Percentiles rank a stretch among this genome's conserved stretches.
Evolutionary conservation across 2,888 invertebrate species (phyloP).

Genomic region (Drosophila austrosaltans): DNA sequence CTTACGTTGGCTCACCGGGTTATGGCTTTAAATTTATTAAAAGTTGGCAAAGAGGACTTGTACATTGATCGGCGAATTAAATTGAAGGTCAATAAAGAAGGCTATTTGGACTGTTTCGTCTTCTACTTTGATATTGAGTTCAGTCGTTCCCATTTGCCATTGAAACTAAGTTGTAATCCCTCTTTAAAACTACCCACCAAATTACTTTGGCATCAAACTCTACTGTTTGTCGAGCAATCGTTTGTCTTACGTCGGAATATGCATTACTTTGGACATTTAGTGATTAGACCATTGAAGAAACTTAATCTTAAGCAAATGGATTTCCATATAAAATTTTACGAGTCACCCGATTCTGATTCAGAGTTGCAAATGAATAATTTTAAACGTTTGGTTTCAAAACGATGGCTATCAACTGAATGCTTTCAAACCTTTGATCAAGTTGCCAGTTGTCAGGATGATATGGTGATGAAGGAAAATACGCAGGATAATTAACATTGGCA

Average conservation of each 20-base stretch:
- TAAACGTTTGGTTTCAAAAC: constrained; percentile 40
- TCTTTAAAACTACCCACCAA: constrained; percentile 21
- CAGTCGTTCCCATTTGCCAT: constrained; percentile 46
- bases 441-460: constrained; percentile 53
- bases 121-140: constrained; percentile 67
- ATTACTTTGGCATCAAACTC: constrained; percentile 58
- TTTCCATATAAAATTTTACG: constrained; percentile 48
- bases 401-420: constrained; percentile 50
- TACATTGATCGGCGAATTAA: constrained; percentile 39
- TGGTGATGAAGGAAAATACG: background rate
- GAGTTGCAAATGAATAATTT: background rate
- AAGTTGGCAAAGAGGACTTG: constrained; percentile 27
- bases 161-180: constrained; percentile 58
- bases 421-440: constrained; percentile 50
- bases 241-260: constrained; percentile 47
- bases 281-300: constrained; percentile 25
- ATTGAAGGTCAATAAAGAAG: constrained; percentile 39
- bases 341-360: background rate
- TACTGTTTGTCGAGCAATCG: constrained; percentile 56
- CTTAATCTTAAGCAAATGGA: constrained; percentile 44
- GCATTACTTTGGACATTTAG: constrained; percentile 49
- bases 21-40: constrained; percentile 42
- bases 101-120: constrained; percentile 52
- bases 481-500: no score
- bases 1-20: constrained; percentile 58